Evolutionary conservation across 2,888 invertebrate species (phyloP).

Genomic region (Chouioia cunea): DNA sequence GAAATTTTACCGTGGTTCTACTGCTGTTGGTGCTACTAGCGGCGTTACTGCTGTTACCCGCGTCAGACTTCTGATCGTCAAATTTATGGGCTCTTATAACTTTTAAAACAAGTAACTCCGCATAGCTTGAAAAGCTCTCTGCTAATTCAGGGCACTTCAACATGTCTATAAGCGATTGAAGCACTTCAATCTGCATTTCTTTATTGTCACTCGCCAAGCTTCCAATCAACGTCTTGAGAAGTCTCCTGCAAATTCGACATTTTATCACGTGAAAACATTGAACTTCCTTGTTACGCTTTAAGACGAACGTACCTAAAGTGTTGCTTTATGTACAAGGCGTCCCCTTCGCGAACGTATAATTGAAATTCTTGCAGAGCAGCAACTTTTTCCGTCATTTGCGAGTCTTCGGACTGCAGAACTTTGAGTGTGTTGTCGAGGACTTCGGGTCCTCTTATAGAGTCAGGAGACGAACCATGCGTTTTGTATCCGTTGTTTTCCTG

Average conservation of each 20-base stretch:
- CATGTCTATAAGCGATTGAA: slow-evolving; percentile 87
- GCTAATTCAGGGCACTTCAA: slow-evolving; percentile 83
- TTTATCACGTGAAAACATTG: not conserved
- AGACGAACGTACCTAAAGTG: slow-evolving; percentile 60
- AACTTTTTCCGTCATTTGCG: slow-evolving; percentile 59
- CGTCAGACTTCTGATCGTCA: slow-evolving; percentile 61
- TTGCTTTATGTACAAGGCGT: slow-evolving; percentile 63
- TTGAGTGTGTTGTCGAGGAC: slow-evolving; percentile 63
- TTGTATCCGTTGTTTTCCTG: slow-evolving; percentile 67
- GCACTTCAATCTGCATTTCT: slow-evolving; percentile 80
- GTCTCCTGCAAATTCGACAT: slow-evolving; percentile 60
- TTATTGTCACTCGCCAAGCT: slow-evolving; percentile 76
- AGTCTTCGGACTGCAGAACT: slow-evolving; percentile 58
- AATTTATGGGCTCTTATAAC: slow-evolving; percentile 87
- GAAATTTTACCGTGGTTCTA: slow-evolving; percentile 69
- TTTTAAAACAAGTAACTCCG: slow-evolving; percentile 90
- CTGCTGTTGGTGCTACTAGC: slow-evolving; percentile 51
- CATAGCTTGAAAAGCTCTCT: slow-evolving; percentile 86
- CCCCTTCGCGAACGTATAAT: slow-evolving; percentile 62
- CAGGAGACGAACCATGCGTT: slow-evolving; percentile 63
- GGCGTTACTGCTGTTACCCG: slow-evolving; percentile 47
- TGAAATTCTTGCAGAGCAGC: slow-evolving; percentile 64
- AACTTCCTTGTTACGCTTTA: not conserved
- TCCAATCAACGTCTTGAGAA: slow-evolving; percentile 82
- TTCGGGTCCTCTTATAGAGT: slow-evolving; percentile 61